Conservation (phyloP, 2,797 vertebrate genomes). For the Bovichtus variegatus region DNA sequence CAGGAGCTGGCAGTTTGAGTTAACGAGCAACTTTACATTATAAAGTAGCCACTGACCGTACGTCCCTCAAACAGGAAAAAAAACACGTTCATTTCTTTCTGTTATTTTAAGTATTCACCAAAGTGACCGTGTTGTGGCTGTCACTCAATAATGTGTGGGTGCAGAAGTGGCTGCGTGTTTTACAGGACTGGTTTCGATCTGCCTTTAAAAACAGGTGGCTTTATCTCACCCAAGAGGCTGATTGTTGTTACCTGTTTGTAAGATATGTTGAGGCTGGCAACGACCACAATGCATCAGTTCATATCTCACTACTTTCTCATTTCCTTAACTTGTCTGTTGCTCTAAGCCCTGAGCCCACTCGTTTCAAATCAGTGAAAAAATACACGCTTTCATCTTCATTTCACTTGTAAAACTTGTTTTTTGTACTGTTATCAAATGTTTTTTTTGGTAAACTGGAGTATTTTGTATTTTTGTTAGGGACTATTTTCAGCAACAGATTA, state of each 20-base stretch:
- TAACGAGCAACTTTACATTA: conserved; percentile 13
- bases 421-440: too few relatives aligned
- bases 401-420: too few relatives aligned
- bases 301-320: too few relatives aligned
- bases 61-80: not conserved
- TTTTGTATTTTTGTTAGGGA: too few relatives aligned
- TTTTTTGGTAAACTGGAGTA: too few relatives aligned
- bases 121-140: not conserved
- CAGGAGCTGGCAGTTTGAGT: conserved; percentile 27
- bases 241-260: not conserved
- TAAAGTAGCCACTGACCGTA: not conserved
- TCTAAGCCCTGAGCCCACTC: too few relatives aligned
- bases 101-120: not conserved
- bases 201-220: conserved; percentile 1
- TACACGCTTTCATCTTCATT: too few relatives aligned
- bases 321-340: too few relatives aligned
- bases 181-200: not conserved
- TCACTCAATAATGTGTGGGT: not conserved
- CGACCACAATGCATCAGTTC: too few relatives aligned
- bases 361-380: too few relatives aligned
- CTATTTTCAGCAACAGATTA: too few relatives aligned
- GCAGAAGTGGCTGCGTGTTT: not conserved
- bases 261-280: not conserved
- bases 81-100: not conserved
- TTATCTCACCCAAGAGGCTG: not conserved